Evolutionary conservation across 1,140 invertebrate genomes (phyloP), one percentile per base, ranked within the genome.

Genomic region (Tetranychus cinnabarinus): DNA sequence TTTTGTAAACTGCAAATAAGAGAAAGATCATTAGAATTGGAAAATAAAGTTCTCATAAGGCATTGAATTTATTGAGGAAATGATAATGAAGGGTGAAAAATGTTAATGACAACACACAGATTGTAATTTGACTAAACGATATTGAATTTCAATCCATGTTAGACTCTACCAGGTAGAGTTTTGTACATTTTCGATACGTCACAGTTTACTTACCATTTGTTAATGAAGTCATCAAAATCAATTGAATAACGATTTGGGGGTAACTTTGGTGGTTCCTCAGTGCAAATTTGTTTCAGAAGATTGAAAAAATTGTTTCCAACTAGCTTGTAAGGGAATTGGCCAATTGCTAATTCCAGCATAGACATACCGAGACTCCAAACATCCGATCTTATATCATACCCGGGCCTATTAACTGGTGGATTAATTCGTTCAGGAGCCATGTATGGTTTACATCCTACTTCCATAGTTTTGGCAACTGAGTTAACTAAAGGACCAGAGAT

Each of bases 361-460:
- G 60, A 45, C 65, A 98, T 96, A 66, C 95, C 95, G 62, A 99
- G 77, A 70, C 89, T 95, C 95, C 95, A 99, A 34, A 99, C 92
- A 77, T 98, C 95, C 23, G 93, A 91, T 67, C 93, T 79, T 68
- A 97, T 95, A 75, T 98, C 50, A 52, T 97, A 97, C 72, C 92
- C 88, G 58, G 86, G 86, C 68, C 86, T 83, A 60, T 80, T 81
- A 56, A 85, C 84, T 74, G 88, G 81, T 61, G 86, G 86, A 74
- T 91, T 88, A 75, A 97, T 96, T 69, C 91, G 78, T 77, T 97
- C 92, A 45, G 92, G 92, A 88, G 95, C 91, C 88, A 98, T 92
- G 69, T 98, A 98, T 7, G 91, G 91, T 39, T 89, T 89, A 77
- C 92, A 97, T 35, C 93, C 93, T 39, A 90, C 91, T 73, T 88